Evolutionary conservation across 2,113 vertebrate genomes (phyloP).

Genomic region (Castor canadensis): DNA sequence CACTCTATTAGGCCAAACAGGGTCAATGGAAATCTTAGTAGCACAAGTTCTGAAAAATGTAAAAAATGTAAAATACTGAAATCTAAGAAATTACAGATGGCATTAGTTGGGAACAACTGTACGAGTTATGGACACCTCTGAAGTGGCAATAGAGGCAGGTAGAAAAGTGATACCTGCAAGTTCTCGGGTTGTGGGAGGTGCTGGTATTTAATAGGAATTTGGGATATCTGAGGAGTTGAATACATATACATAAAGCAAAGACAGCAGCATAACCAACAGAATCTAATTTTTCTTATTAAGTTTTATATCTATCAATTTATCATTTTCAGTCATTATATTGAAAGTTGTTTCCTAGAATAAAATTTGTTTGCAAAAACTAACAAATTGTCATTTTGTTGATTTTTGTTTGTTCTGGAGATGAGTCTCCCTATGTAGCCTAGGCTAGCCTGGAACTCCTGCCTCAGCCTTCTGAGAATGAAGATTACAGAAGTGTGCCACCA

Average conservation of each 20-base stretch:
- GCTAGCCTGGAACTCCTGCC: no score
- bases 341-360: conserved; percentile 42
- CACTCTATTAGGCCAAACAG: not conserved
- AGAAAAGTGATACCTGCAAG: not conserved
- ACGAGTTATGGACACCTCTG: not conserved
- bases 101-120: not conserved
- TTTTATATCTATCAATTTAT: not conserved
- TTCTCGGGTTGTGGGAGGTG: not conserved
- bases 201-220: not conserved
- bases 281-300: not conserved
- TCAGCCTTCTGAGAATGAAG: no score
- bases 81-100: not conserved
- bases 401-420: no score
- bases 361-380: conserved; percentile 34
- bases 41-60: not conserved
- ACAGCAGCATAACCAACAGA: not conserved
- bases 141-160: not conserved
- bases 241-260: not conserved
- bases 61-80: not conserved
- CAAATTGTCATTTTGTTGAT: not conserved
- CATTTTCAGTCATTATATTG: conserved; percentile 15
- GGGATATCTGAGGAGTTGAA: not conserved
- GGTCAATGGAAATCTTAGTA: not conserved
- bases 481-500: no score
- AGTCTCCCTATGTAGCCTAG: no score